Conservation (phyloP, 2,888 invertebrate genomes). For the Ptychoptera contaminata region DNA sequence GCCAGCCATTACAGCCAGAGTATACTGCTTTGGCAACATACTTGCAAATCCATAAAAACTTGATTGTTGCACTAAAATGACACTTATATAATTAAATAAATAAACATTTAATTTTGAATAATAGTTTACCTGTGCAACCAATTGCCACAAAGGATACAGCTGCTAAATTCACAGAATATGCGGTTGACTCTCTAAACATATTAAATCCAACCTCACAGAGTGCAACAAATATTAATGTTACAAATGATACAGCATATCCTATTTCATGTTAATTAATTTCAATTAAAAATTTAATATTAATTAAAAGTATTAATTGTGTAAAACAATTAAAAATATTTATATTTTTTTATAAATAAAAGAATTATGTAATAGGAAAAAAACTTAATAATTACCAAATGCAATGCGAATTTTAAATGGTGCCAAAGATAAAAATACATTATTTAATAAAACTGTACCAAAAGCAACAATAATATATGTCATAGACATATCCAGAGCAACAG, state of each 20-base stretch:
- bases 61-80: slow-evolving; percentile 62
- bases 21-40: slow-evolving; percentile 73
- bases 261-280: slow-evolving; percentile 24
- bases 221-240: slow-evolving; percentile 68
- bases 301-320: background rate
- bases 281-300: background rate
- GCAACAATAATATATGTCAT: slow-evolving; percentile 83
- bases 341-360: background rate
- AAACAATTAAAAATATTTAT: too few relatives aligned
- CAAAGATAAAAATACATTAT: slow-evolving; percentile 70
- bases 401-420: slow-evolving; percentile 71
- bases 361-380: background rate
- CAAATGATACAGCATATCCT: slow-evolving; percentile 61
- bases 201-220: slow-evolving; percentile 79
- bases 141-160: slow-evolving; percentile 76
- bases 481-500: slow-evolving; percentile 85
- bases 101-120: too few relatives aligned
- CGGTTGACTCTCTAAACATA: slow-evolving; percentile 57
- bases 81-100: background rate
- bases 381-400: slow-evolving; percentile 50
- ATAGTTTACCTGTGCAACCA: slow-evolving; percentile 49
- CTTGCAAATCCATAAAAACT: slow-evolving; percentile 91
- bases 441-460: slow-evolving; percentile 70
- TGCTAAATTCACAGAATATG: slow-evolving; percentile 68
- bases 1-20: slow-evolving; percentile 89